These are phyloP conservation scores for Eira barbara DNA, from an alignment of 2,113 vertebrate species.

Conservation along the genomic window DNA sequence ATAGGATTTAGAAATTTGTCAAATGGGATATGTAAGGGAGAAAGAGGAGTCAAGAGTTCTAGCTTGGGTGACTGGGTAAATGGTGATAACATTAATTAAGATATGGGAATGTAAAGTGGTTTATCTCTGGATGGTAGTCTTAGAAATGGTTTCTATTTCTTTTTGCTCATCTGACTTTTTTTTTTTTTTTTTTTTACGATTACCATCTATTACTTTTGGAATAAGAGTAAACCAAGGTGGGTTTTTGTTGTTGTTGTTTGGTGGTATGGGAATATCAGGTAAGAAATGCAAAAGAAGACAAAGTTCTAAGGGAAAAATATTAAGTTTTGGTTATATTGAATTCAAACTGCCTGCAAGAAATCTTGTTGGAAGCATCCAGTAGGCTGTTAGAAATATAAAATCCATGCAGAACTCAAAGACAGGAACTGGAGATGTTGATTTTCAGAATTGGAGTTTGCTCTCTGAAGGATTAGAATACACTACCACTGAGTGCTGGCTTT, in stretches of 20 bases:
- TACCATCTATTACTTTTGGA: neutral
- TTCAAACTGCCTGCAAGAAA: neutral
- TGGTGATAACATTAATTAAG: neutral
- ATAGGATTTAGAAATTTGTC: neutral
- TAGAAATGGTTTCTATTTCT: neutral
- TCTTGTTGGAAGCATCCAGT: neutral
- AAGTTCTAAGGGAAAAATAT: constrained; percentile 18
- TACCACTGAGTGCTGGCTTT: neutral
- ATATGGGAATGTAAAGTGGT: neutral
- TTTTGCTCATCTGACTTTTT: neutral
- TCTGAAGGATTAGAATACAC: neutral
- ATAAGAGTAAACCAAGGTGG: neutral
- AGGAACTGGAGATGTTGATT: constrained; percentile 8
- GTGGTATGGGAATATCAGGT: neutral
- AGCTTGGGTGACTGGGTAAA: neutral
- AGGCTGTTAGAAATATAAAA: constrained; percentile 39
- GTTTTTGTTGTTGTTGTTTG: neutral
- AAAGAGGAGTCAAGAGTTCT: constrained; percentile 24
- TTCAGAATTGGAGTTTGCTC: constrained; percentile 3
- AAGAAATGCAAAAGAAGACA: neutral
- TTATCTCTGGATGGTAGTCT: constrained; percentile 10
- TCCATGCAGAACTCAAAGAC: neutral
- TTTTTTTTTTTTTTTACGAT: constrained; percentile 27
- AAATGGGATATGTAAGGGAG: neutral
- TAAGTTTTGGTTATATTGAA: neutral